phyloP scores from a whole-genome alignment of 2,113 vertebrate species.

The Argyrosomus japonicus region DNA sequence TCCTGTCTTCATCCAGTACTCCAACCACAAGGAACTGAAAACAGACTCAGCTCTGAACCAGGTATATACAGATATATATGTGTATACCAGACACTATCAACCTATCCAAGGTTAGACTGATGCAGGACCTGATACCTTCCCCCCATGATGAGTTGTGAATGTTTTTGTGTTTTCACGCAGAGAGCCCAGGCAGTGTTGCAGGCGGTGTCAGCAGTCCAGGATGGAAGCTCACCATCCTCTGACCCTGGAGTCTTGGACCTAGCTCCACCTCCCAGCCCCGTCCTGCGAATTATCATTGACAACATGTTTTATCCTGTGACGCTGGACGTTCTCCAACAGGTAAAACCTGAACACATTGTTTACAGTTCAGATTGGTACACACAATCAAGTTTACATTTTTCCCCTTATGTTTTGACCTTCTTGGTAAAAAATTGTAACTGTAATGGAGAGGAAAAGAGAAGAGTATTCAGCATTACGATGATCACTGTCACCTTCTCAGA shows the following conservation, averaged over 20 bases:
- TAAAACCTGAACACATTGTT: constrained; percentile 66
- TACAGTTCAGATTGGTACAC: not conserved
- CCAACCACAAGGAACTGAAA: constrained; percentile 98
- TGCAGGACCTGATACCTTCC: not conserved
- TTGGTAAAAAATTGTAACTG: not conserved
- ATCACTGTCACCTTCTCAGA: not conserved
- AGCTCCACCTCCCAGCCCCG: constrained; percentile 94
- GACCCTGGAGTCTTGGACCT: constrained; percentile 92
- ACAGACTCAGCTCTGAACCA: constrained; percentile 96
- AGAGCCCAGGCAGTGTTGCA: constrained; percentile 96
- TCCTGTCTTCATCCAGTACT: constrained; percentile 98
- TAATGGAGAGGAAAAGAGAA: too few relatives aligned
- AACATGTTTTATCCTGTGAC: constrained; percentile 99
- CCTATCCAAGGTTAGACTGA: not conserved
- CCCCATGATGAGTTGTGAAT: not conserved
- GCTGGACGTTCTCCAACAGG: constrained; percentile 98
- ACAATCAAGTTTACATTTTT: not conserved
- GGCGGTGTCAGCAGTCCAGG: constrained; percentile 96
- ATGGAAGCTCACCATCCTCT: constrained; percentile 92
- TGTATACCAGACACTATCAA: not conserved
- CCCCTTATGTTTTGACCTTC: not conserved
- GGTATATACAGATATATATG: constrained; percentile 52
- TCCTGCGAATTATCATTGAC: constrained; percentile 98
- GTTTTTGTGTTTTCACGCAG: constrained; percentile 72
- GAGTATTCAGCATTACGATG: not conserved